A percentile compares a stretch with the other conserved stretches of the same genome.
Conservation (phyloP, 1,140 invertebrate species). For the Muscidifurax raptorellus region DNA sequence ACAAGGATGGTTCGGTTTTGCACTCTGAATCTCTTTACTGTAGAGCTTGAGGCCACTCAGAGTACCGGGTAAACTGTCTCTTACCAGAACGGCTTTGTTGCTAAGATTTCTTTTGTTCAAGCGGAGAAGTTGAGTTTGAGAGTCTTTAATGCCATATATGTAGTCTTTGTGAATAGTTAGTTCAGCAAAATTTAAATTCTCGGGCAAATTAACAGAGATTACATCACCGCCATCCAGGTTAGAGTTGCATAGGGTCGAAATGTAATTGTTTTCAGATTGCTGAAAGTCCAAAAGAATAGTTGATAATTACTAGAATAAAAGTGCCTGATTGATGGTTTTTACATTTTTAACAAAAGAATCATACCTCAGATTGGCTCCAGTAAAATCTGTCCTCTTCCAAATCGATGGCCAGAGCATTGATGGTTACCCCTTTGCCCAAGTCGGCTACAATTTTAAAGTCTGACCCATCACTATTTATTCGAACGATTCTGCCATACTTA, state of each 20-base stretch:
- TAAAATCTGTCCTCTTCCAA: slow-evolving; percentile 22
- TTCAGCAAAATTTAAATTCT: background rate
- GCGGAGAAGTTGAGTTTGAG: background rate
- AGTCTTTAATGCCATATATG: background rate
- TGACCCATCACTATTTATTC: background rate
- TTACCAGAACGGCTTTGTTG: background rate
- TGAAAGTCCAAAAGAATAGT: background rate
- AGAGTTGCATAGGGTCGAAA: background rate
- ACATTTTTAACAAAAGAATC: background rate
- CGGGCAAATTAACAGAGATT: background rate
- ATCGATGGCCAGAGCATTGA: slow-evolving; percentile 17
- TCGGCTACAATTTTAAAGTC: background rate
- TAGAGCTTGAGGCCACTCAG: background rate
- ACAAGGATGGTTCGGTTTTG: slow-evolving; percentile 1
- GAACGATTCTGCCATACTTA: background rate
- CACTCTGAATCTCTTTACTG: background rate
- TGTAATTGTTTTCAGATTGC: background rate
- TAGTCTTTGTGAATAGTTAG: background rate
- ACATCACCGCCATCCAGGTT: slow-evolving; percentile 23
- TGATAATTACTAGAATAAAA: background rate
- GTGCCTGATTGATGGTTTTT: background rate
- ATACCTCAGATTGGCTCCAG: slow-evolving; percentile 20
- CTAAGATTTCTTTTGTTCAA: background rate
- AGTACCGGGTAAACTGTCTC: background rate
- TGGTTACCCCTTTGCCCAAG: too few relatives aligned